phyloP scores from a whole-genome alignment of 2,888 invertebrate genomes.

The Ptilodon capucinus region DNA sequence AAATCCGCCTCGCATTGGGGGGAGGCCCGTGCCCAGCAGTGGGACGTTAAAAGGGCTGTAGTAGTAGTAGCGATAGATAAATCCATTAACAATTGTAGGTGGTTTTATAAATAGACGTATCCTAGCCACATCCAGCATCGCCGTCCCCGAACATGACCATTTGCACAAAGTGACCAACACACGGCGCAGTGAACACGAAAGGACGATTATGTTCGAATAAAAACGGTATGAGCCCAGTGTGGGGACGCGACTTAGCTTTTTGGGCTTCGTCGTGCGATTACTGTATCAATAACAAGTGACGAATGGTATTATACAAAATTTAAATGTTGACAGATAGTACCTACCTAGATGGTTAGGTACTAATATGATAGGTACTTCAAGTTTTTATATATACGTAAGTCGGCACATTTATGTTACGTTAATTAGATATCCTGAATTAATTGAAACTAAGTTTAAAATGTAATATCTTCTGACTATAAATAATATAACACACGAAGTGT shows the following conservation, averaged over 20 bases:
- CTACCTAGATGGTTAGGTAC: too few species aligned
- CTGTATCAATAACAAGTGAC: constrained; percentile 21
- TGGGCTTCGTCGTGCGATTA: constrained; percentile 36
- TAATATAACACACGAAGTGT: neutral
- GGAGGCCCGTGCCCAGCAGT: too few species aligned
- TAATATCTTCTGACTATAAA: too few species aligned
- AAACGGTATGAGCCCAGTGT: constrained; percentile 45
- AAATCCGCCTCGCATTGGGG: too few species aligned
- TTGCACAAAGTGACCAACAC: constrained; percentile 69
- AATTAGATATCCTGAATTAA: too few species aligned
- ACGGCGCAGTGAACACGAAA: constrained; percentile 59
- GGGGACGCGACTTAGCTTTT: constrained; percentile 52
- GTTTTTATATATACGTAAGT: too few species aligned
- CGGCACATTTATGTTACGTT: too few species aligned
- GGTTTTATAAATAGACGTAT: neutral
- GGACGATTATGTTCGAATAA: constrained; percentile 56
- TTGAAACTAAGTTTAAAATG: too few species aligned
- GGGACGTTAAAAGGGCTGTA: too few species aligned
- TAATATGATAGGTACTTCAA: too few species aligned
- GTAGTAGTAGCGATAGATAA: too few species aligned
- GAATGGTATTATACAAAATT: neutral
- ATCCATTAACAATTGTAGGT: too few species aligned
- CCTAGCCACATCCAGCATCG: constrained; percentile 36
- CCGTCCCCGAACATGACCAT: constrained; percentile 35
- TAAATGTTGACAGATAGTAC: neutral